phyloP scores from a whole-genome alignment of 2,113 vertebrate genomes.

The Eubucco bourcierii region DNA sequence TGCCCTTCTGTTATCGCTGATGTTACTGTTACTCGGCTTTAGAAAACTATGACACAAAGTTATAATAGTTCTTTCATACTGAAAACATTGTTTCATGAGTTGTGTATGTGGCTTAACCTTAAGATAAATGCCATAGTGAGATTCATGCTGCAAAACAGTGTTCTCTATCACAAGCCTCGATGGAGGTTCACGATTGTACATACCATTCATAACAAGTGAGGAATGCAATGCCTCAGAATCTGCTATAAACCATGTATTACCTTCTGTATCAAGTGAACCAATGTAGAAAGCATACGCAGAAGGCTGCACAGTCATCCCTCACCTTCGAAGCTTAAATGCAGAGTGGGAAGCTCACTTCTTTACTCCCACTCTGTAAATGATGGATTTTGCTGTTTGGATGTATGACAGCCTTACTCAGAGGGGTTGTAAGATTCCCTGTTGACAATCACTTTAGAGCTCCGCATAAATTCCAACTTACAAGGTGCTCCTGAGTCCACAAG shows the following conservation, averaged over 20 bases:
- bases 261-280: not conserved
- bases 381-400: not conserved
- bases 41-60: not conserved
- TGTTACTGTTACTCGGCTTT: not conserved
- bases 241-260: rapidly evolving
- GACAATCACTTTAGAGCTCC: not conserved
- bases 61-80: not conserved
- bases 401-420: not conserved
- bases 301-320: rapidly evolving
- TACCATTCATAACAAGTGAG: rapidly evolving
- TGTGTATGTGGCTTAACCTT: not conserved
- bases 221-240: rapidly evolving
- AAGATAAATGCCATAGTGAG: not conserved
- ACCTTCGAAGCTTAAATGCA: not conserved
- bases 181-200: rapidly evolving
- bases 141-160: not conserved
- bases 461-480: not conserved
- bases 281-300: rapidly evolving
- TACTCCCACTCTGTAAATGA: rapidly evolving
- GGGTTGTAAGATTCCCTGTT: not conserved
- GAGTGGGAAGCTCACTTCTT: not conserved
- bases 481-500: not conserved
- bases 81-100: not conserved
- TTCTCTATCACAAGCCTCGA: not conserved
- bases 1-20: not conserved